These are phyloP conservation scores for Acleris emargana DNA, from an alignment of 2,888 invertebrate genomes.

Conservation along the genomic window DNA sequence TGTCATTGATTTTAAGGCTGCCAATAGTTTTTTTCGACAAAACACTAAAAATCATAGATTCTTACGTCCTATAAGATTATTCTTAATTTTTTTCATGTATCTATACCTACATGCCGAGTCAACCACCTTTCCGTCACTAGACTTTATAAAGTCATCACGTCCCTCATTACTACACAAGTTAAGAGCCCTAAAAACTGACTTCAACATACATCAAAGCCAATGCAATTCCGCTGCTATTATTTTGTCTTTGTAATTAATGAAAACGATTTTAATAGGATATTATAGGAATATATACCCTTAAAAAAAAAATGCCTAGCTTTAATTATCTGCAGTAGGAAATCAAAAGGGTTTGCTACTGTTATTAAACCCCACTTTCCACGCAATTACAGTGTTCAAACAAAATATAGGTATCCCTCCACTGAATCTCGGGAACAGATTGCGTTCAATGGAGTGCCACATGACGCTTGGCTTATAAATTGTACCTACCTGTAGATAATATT, in stretches of 20 bases:
- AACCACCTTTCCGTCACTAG: too few relatives aligned
- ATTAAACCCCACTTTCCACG: constrained; percentile 20
- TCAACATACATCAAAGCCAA: not conserved
- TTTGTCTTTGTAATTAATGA: constrained; percentile 4
- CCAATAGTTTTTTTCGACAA: too few relatives aligned
- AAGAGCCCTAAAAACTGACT: too few relatives aligned
- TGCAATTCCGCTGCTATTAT: not conserved
- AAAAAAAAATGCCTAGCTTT: constrained; percentile 2
- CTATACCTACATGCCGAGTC: too few relatives aligned
- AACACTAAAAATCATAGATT: too few relatives aligned
- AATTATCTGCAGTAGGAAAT: not conserved
- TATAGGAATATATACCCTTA: constrained; percentile 1
- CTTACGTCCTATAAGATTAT: too few relatives aligned
- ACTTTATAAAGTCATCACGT: too few relatives aligned
- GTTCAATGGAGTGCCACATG: constrained; percentile 24
- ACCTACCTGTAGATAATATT: not conserved
- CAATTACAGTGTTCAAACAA: constrained; percentile 23
- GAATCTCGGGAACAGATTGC: constrained; percentile 24
- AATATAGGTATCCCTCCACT: constrained; percentile 22
- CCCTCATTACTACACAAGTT: too few relatives aligned
- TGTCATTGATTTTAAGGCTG: too few relatives aligned
- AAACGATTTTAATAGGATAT: not conserved
- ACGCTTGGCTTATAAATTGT: not conserved
- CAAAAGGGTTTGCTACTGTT: constrained; percentile 16
- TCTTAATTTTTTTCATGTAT: too few relatives aligned